A percentile compares a stretch with the other conserved stretches of the same genome.
These are phyloP conservation scores for Alviniconcha strummeri DNA, from an alignment of 2,888 invertebrate genomes.

Conservation along the genomic window DNA sequence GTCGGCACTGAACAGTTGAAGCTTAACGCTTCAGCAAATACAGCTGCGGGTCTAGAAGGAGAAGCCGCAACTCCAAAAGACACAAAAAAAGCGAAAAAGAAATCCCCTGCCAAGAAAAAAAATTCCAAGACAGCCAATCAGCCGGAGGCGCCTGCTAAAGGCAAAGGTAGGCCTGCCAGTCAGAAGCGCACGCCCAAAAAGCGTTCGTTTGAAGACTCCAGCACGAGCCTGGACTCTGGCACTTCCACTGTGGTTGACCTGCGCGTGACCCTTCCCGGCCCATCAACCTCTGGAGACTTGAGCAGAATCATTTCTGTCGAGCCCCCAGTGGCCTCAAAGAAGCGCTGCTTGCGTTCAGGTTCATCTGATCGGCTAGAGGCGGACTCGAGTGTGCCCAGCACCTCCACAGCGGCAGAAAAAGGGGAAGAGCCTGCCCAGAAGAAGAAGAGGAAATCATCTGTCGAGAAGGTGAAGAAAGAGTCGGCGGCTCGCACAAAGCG, in stretches of 20 bases:
- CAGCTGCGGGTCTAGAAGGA: background rate
- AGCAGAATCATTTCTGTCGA: conserved; percentile 23
- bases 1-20: background rate
- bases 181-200: background rate
- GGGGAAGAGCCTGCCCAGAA: background rate
- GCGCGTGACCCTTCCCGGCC: conserved; percentile 12
- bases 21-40: background rate
- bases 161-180: background rate
- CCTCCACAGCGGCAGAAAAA: conserved; percentile 42
- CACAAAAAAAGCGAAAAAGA: conserved; percentile 27
- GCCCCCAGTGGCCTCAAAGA: conserved; percentile 32
- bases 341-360: conserved; percentile 40
- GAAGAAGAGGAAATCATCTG: conserved; percentile 26
- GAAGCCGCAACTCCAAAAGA: background rate
- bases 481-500: conserved; percentile 33
- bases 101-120: conserved; percentile 32
- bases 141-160: conserved; percentile 10
- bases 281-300: conserved; percentile 19
- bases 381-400: conserved; percentile 29
- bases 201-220: background rate
- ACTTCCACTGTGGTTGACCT: conserved; percentile 23
- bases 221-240: background rate
- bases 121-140: conserved; percentile 28
- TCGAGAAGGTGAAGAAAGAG: conserved; percentile 23
- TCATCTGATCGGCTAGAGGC: conserved; percentile 40